Base-by-base conservation (phyloP, 2,797 vertebrate genomes). In the Galaxias olidus region DNA sequence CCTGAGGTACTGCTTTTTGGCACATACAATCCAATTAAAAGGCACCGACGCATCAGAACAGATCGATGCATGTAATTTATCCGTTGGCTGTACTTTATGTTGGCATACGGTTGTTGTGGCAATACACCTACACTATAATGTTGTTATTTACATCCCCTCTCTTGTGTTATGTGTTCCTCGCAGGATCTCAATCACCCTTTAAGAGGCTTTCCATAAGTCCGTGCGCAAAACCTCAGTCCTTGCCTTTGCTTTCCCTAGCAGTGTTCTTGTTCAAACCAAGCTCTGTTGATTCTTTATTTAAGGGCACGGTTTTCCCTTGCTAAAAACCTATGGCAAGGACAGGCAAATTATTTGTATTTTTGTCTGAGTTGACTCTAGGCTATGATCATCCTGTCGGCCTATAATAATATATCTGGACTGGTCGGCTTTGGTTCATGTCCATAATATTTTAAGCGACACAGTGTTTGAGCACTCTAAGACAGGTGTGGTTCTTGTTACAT, bases 131-230 rank as follows among this genome's bases (percentile, higher is more conserved):
- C 59, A 19, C n/a, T 45, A 13, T 43, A 10, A 6, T 61, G 49
- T 20, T 56, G 41, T 43, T 66, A 64, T 61, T 53, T 59, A 30
- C 10, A 64, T 45, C 42, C 10, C 52, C 44, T 8, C 51, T 69
- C 40, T 8, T 45, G 48, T 62, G 30, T 10, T 41, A 12, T 66
- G 41, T 42, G 14, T 50, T 54, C 41, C 53, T 0, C 17, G 11
- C 40, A 46, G 62, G 71, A 69, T 70, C 75, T 71, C 72, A 49
- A 69, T 71, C 44, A 50, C 61, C 68, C 51, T 17, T n/a, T 89
- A 90, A 90, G 84, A 88, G 80, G 88, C 88, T 90, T 91, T 90
- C 72, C 82, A 15, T 84, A 86, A 88, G 66, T 76, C 84, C 1
- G 73, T 72, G 78, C 64, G 74, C 76, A 76, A 66, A 72, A 30